These are phyloP conservation scores for Macrobrachium nipponense DNA, from an alignment of 1,140 invertebrate species.

Conservation along the genomic window DNA sequence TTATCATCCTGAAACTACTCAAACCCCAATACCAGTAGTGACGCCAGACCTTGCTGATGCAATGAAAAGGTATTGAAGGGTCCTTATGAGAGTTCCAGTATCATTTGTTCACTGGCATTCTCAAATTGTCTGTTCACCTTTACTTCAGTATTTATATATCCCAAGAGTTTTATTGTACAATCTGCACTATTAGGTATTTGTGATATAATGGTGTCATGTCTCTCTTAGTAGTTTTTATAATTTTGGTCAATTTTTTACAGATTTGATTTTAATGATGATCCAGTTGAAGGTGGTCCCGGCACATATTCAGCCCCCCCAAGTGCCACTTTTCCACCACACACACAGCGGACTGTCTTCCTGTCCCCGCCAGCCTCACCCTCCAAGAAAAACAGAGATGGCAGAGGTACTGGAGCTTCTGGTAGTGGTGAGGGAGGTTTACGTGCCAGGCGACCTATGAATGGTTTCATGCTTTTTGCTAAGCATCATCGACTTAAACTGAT, in stretches of 20 bases:
- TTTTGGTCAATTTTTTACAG: conserved; percentile 62
- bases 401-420: conserved; percentile 3
- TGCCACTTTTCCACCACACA: conserved; percentile 67
- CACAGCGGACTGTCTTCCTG: conserved; percentile 64
- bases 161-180: too few species aligned
- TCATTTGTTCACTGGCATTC: too few species aligned
- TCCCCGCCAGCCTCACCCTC: conserved; percentile 66
- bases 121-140: too few species aligned
- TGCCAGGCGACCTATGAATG: conserved; percentile 73
- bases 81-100: neutral
- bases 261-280: conserved; percentile 67
- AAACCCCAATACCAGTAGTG: conserved; percentile 66
- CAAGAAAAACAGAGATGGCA: conserved; percentile 59
- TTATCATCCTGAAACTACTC: conserved; percentile 66
- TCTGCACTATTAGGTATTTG: neutral
- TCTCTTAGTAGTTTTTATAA: neutral
- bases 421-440: conserved; percentile 41
- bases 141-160: too few species aligned
- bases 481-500: conserved; percentile 71
- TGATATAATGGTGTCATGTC: neutral
- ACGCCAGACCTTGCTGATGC: conserved; percentile 66
- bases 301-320: conserved; percentile 62
- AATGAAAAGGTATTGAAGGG: conserved; percentile 64
- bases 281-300: conserved; percentile 65
- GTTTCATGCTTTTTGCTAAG: conserved; percentile 74